Conservation (phyloP, 2,888 invertebrate genomes). For the Lepas anatifera region DNA sequence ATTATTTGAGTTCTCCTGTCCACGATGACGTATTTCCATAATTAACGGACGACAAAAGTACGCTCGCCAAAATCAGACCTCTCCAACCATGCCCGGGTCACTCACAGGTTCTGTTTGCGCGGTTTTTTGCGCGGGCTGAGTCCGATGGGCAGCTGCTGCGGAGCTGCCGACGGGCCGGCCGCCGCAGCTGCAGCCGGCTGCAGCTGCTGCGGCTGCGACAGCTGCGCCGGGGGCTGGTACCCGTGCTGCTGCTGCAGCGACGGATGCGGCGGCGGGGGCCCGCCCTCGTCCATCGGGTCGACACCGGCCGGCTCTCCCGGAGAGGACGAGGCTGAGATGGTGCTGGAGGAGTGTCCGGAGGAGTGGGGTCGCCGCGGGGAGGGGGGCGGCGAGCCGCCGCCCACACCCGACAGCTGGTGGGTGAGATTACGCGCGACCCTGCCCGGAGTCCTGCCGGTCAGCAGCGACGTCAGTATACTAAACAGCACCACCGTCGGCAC, state of each 20-base stretch:
- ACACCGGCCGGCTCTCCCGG: constrained; percentile 51
- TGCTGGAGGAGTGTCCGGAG: constrained; percentile 48
- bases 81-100: constrained; percentile 23
- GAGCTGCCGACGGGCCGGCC: constrained; percentile 1
- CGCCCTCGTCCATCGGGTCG: constrained; percentile 30
- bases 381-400: constrained; percentile 20
- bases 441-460: neutral
- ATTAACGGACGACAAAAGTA: too few relatives aligned
- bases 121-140: constrained; percentile 82
- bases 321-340: constrained; percentile 73
- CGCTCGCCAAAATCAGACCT: too few relatives aligned
- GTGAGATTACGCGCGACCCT: neutral
- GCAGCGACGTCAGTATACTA: too few relatives aligned
- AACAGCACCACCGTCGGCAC: too few relatives aligned
- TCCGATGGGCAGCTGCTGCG: constrained; percentile 28
- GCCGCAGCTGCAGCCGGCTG: neutral
- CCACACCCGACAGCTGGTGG: neutral
- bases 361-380: constrained; percentile 33
- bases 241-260: neutral
- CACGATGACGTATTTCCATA: too few relatives aligned
- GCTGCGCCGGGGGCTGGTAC: constrained; percentile 9
- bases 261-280: neutral
- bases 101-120: constrained; percentile 74
- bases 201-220: too few relatives aligned
- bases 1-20: too few relatives aligned